Base-by-base conservation (phyloP, 2,888 invertebrate species). In the Erebia epiphron region DNA sequence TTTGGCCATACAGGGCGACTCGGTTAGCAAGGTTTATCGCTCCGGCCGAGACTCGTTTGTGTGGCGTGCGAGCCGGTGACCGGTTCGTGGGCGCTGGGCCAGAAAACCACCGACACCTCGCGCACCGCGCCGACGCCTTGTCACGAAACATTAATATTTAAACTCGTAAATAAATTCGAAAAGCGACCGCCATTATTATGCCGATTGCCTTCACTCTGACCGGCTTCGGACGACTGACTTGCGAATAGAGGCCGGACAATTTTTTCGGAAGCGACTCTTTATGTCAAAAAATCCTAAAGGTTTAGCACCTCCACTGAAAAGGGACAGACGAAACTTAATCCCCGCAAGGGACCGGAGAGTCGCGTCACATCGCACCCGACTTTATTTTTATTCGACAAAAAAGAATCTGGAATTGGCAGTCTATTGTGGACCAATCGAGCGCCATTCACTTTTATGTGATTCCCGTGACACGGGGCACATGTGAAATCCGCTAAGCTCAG, bases 21-120 rank as follows among this genome's bases (percentile, higher is more conserved):
- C 84, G 86, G 77, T 26, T 26, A 26, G 83, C 82, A 86, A 84
- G 83, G 90, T 91, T 90, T 91, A 91, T 90, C 91, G 90, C 86
- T 88, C 88, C 89, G 85, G 77, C 80, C 80, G 80, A 83, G 85
- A 86, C 86, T 83, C 86, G 89, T 90, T 89, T 87, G 83, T 83
- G 88, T 87, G 88, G 26, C 85, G 88, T 86, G 83, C 83, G 80
- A 80, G 84, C 81, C 78, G 82, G 26, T 86, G 92, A 92, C 92
- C 92, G 92, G 92, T 92, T 91, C 81, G 84, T 76, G 84, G 83
- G 90, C 92, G 88, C 88, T 90, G 89, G 87, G 85, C 89, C 92
- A 92, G 92, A 92, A 92, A 92, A 91, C 91, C 91, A 85, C 90
- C 87, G 87, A 91, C 92, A 91, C 92, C 91, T 91, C 87, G 84